phyloP scores from a whole-genome alignment of 2,888 invertebrate species.

The Hanleya hanleyi region DNA sequence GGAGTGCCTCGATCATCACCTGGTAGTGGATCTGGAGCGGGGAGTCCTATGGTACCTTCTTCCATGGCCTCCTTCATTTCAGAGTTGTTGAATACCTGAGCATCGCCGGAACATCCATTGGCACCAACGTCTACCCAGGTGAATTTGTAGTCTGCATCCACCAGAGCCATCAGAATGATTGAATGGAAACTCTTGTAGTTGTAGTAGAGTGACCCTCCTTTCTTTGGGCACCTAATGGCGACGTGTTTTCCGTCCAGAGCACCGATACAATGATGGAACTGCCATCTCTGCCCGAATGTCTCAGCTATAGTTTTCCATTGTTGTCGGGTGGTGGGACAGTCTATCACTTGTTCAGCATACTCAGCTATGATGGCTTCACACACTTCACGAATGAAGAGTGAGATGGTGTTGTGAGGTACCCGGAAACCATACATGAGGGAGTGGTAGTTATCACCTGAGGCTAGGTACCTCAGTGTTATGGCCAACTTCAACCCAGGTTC shows the following conservation, averaged over 20 bases:
- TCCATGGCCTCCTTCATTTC: constrained; percentile 31
- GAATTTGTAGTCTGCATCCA: constrained; percentile 47
- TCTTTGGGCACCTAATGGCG: constrained; percentile 32
- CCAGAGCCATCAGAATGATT: constrained; percentile 41
- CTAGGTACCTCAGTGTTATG: too few relatives aligned
- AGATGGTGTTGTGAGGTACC: too few relatives aligned
- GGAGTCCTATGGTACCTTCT: constrained; percentile 32
- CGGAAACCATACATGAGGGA: too few relatives aligned
- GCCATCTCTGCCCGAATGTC: constrained; percentile 37
- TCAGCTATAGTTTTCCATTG: constrained; percentile 39
- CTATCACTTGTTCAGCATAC: too few relatives aligned
- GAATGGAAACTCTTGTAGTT: constrained; percentile 44
- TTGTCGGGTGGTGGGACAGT: constrained; percentile 32
- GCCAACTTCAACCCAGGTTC: too few relatives aligned
- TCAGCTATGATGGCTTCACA: too few relatives aligned
- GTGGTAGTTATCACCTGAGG: too few relatives aligned
- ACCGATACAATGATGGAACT: constrained; percentile 45
- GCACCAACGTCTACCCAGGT: constrained; percentile 33
- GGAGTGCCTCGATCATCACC: constrained; percentile 34
- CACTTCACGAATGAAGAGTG: too few relatives aligned
- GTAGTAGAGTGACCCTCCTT: constrained; percentile 38
- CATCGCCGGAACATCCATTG: constrained; percentile 30
- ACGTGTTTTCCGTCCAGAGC: constrained; percentile 50
- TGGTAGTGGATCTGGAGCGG: constrained; percentile 30
- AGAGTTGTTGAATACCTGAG: constrained; percentile 33